Conservation (phyloP, 2,888 invertebrate species). For the Pterobdella sp. region DNA sequence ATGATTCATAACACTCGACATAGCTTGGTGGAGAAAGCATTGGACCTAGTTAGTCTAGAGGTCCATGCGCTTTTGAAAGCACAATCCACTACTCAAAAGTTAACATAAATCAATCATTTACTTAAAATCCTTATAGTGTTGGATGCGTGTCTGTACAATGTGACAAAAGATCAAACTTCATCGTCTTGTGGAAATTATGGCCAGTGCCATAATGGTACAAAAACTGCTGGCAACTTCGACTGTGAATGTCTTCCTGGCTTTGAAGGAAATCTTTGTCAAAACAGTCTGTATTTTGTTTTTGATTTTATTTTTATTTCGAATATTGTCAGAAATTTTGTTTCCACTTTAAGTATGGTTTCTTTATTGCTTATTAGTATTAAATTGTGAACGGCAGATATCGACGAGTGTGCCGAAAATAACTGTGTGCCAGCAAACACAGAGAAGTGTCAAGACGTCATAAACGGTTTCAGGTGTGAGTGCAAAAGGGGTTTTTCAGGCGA, state of each 20-base stretch:
- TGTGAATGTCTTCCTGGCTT: conserved; percentile 1
- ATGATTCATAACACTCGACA: too few relatives aligned
- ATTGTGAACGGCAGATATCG: neutral
- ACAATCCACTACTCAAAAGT: too few relatives aligned
- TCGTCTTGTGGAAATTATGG: neutral
- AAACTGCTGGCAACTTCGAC: neutral
- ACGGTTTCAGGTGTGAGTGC: neutral
- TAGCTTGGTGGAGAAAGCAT: too few relatives aligned
- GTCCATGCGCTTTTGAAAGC: too few relatives aligned
- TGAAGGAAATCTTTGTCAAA: neutral
- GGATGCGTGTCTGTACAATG: neutral
- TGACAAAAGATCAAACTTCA: neutral
- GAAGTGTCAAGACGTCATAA: neutral
- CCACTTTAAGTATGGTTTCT: too few relatives aligned
- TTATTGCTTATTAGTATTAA: too few relatives aligned
- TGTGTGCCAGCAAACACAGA: neutral
- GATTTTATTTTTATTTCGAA: too few relatives aligned
- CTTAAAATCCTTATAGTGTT: neutral
- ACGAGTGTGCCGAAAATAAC: neutral
- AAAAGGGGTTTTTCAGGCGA: neutral
- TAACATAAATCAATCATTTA: too few relatives aligned
- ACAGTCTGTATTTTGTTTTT: neutral
- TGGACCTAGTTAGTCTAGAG: too few relatives aligned
- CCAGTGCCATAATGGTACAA: neutral
- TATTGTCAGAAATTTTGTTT: too few relatives aligned